phyloP scores from a whole-genome alignment of 1,140 invertebrate genomes.

The Drosophila albomicans region DNA sequence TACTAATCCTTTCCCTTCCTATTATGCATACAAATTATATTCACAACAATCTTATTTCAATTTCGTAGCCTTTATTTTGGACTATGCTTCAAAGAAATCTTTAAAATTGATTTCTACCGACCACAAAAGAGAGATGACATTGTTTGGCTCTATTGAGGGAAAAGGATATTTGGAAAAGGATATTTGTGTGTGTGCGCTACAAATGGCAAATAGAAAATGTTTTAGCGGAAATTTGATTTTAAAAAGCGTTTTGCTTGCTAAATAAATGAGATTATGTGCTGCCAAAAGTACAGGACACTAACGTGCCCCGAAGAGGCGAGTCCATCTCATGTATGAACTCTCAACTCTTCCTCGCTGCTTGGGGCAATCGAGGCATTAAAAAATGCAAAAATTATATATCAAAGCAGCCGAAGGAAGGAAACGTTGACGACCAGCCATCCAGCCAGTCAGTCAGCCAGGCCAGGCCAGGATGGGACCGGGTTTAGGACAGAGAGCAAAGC shows the following conservation, averaged over 20 bases:
- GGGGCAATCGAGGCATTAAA: constrained; percentile 80
- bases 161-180: constrained; percentile 36
- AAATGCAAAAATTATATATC: constrained; percentile 83
- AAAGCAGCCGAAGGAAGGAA: constrained; percentile 66
- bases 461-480: constrained; percentile 16
- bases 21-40: too few species aligned
- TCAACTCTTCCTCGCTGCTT: constrained; percentile 19
- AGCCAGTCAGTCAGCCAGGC: not conserved
- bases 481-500: constrained; percentile 3
- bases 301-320: constrained; percentile 40
- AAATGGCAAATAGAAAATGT: constrained; percentile 79
- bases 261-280: constrained; percentile 83
- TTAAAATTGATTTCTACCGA: not conserved
- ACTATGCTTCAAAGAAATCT: too few species aligned
- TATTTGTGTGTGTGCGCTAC: constrained; percentile 57
- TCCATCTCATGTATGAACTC: constrained; percentile 1
- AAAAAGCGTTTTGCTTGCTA: constrained; percentile 82
- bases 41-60: too few species aligned
- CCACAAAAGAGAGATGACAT: not conserved
- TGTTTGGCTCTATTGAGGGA: not conserved
- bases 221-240: constrained; percentile 84
- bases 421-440: constrained; percentile 18
- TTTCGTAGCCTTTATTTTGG: too few species aligned
- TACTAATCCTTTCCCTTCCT: too few species aligned
- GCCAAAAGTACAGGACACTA: constrained; percentile 76